Evolutionary conservation across 2,888 invertebrate genomes (phyloP).

Genomic region (Spisula subtruncata): DNA sequence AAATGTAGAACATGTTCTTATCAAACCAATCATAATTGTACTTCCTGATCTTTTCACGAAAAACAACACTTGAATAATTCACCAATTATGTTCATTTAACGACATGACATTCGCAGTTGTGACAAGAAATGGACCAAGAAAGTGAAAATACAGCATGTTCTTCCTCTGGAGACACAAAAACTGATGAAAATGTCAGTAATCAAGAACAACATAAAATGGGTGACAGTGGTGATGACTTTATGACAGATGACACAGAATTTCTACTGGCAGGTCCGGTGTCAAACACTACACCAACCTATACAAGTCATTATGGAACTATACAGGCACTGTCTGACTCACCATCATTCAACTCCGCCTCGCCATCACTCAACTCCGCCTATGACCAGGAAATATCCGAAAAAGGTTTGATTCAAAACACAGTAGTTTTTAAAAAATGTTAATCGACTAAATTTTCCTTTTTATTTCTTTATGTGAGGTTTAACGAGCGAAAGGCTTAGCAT

Average conservation of each 20-base stretch:
- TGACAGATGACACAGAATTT: slow-evolving; percentile 24
- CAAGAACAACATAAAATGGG: not conserved
- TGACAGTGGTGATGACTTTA: not conserved
- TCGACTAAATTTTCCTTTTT: no score
- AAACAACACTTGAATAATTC: not conserved
- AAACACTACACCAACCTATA: not conserved
- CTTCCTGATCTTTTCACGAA: not conserved
- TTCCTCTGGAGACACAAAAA: not conserved
- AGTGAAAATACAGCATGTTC: not conserved
- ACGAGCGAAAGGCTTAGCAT: no score
- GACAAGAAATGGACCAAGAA: not conserved
- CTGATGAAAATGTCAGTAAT: not conserved
- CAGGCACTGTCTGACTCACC: not conserved
- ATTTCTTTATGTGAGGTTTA: not conserved
- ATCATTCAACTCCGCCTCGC: not conserved
- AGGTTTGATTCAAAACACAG: not conserved
- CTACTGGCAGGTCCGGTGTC: slow-evolving; percentile 30
- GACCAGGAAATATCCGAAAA: slow-evolving; percentile 14
- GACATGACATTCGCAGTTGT: not conserved
- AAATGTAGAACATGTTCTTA: not conserved
- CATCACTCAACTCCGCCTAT: not conserved
- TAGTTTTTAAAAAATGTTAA: no score
- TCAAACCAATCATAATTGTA: not conserved
- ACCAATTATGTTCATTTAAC: not conserved
- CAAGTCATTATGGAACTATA: slow-evolving; percentile 7